Conservation (phyloP, 2,888 invertebrate species). For the Drosophila sordidula region DNA sequence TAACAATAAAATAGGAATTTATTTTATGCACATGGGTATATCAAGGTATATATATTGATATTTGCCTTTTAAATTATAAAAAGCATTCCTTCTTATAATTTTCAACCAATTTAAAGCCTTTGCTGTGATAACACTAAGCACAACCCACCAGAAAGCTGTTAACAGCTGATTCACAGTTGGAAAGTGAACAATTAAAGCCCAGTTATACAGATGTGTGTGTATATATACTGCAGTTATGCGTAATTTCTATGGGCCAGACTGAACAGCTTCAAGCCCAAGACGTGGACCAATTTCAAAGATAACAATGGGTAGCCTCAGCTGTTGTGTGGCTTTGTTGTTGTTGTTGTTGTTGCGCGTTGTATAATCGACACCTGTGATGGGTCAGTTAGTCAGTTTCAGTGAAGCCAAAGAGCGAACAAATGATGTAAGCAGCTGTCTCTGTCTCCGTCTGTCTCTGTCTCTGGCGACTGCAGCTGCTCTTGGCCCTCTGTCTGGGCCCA, state of each 20-base stretch:
- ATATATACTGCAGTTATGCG: background rate
- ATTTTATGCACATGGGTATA: too few species aligned
- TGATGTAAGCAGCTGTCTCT: slow-evolving; percentile 15
- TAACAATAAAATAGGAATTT: too few species aligned
- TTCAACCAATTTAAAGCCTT: background rate
- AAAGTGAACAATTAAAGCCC: slow-evolving; percentile 9
- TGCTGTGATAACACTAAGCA: background rate
- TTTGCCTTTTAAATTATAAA: too few species aligned
- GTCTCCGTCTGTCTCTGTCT: slow-evolving; percentile 13
- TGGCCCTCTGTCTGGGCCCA: slow-evolving; percentile 24
- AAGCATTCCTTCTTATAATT: too few species aligned
- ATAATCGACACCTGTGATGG: slow-evolving; percentile 26
- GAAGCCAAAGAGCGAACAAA: background rate
- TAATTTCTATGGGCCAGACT: slow-evolving; percentile 15
- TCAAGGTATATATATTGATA: too few species aligned
- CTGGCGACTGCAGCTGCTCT: background rate
- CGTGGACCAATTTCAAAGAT: slow-evolving; percentile 10
- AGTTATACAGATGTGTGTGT: background rate
- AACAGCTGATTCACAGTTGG: background rate
- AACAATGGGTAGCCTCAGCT: background rate
- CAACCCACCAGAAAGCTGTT: background rate
- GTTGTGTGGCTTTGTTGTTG: background rate
- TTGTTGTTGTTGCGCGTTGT: slow-evolving; percentile 11
- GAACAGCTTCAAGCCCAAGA: background rate
- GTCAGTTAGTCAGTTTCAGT: slow-evolving; percentile 6